A percentile compares a stretch with the other conserved stretches of the same genome.
These are phyloP conservation scores for Empidonax alnorum DNA, from an alignment of 2,113 vertebrate species.

Conservation along the genomic window DNA sequence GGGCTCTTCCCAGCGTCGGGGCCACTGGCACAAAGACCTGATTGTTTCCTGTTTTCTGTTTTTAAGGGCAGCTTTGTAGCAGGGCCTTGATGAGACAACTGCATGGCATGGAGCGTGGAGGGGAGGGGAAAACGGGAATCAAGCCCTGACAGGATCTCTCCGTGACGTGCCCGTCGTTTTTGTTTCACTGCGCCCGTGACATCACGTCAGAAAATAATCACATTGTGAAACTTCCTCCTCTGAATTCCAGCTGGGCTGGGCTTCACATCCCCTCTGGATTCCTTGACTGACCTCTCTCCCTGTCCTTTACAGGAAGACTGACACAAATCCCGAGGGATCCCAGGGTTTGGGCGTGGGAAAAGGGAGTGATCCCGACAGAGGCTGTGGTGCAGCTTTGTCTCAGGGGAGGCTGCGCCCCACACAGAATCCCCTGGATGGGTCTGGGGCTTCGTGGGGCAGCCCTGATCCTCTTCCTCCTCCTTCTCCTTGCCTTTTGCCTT, in stretches of 20 bases:
- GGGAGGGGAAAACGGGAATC: neutral
- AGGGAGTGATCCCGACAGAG: accelerated
- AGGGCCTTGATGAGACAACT: neutral
- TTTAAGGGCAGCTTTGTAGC: neutral
- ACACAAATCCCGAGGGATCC: accelerated
- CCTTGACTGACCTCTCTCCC: neutral
- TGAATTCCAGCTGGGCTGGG: neutral
- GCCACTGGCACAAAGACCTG: neutral
- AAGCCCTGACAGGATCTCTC: neutral
- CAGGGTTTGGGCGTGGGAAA: accelerated
- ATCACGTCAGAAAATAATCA: neutral
- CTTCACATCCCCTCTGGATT: neutral
- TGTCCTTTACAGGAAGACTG: accelerated
- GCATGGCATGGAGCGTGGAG: neutral
- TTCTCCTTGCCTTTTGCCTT: neutral
- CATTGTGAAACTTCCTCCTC: slow-evolving; percentile 1
- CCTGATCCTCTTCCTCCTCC: neutral
- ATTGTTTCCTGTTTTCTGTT: neutral
- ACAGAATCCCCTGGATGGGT: accelerated
- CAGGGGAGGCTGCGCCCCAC: accelerated
- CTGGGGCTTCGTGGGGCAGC: accelerated
- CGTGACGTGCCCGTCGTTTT: neutral
- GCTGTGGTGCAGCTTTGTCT: accelerated
- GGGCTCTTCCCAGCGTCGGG: neutral
- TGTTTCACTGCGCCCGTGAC: neutral